Evolutionary conservation across 2,888 invertebrate species (phyloP), one percentile per base, ranked within the genome.

Genomic region (Hecatera dysodea): DNA sequence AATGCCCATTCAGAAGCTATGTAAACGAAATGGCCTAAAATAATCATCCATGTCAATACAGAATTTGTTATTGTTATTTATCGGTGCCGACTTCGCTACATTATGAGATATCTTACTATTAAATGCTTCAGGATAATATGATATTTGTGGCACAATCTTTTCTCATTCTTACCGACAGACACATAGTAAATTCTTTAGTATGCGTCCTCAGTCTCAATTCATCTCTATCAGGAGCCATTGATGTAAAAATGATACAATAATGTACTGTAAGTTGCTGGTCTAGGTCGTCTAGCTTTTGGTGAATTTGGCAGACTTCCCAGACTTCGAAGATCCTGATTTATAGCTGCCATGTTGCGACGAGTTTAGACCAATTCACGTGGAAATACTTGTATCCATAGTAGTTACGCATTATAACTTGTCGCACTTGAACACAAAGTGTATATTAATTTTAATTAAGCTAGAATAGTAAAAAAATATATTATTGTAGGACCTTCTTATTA

Each of bases 231-330:
- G 52, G 27, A 27, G 17, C 19, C 27, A 72, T 64, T 67, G 57
- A 67, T 65, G 67, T 64, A n/a, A 73, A 75, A 79, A 75, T 69
- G 67, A 80, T 83, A 79, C 76, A 70, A 75, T 79, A 75, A 82
- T 65, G 66, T 78, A 68, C 73, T 70, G 71, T 75, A 76, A 80
- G 60, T 81, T 80, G 67, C 78, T 76, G 53, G 69, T 79, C 78
- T 82, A 85, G 69, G 55, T 61, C 61, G 61, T 46, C 64, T 67
- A 44, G 81, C 81, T 85, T 81, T 83, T 64, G 81, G 82, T 85
- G 67, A 77, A 69, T 71, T 80, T 87, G 88, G 86, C 87, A 81
- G 57, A 67, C 63, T 73, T 82, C 86, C 87, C 86, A 78, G 64
- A 61, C 61, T 67, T 75, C 52, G 36, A 71, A 76, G 62, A 72